These are phyloP conservation scores for Zootermopsis nevadensis DNA, from an alignment of 2,888 invertebrate genomes.

Conservation along the genomic window DNA sequence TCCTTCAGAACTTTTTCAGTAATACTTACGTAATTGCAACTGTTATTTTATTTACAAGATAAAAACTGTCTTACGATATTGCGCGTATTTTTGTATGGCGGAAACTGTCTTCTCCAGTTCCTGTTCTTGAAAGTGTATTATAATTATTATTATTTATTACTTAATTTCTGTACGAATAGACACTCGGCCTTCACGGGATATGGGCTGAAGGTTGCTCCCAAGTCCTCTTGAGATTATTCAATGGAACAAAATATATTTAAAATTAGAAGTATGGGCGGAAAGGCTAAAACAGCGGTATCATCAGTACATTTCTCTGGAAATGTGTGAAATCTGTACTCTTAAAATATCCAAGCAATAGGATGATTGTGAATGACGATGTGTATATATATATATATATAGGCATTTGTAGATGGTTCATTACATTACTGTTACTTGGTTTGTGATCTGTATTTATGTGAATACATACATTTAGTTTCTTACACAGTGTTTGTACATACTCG, in stretches of 20 bases:
- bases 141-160: too few relatives aligned
- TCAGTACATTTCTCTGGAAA: neutral
- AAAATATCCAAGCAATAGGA: neutral
- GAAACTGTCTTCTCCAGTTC: too few relatives aligned
- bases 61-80: too few relatives aligned
- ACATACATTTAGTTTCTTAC: neutral
- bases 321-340: too few relatives aligned
- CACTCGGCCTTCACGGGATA: neutral
- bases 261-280: neutral
- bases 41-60: too few relatives aligned
- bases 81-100: too few relatives aligned
- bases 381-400: neutral
- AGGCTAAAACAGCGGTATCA: neutral
- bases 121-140: too few relatives aligned
- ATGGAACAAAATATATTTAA: neutral
- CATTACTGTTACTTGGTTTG: neutral
- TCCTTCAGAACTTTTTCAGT: too few relatives aligned
- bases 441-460: neutral
- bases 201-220: too few relatives aligned
- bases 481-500: neutral
- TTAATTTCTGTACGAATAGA: neutral
- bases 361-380: neutral
- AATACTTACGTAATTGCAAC: too few relatives aligned
- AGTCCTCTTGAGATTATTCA: neutral
- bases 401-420: too few relatives aligned